Evolutionary conservation across 2,888 invertebrate genomes (phyloP).

Genomic region (Heliconius ethilla): DNA sequence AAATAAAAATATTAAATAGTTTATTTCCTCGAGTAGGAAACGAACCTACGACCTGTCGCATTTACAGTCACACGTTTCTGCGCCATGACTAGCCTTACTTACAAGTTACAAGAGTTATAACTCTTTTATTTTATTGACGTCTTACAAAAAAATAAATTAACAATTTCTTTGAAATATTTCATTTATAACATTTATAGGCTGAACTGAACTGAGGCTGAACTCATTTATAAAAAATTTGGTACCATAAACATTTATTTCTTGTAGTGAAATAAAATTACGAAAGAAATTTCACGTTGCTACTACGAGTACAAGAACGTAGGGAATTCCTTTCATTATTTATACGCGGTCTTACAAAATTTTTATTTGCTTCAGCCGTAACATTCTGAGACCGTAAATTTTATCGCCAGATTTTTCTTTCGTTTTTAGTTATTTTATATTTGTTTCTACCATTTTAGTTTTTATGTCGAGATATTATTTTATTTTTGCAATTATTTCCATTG

Average conservation of each 20-base stretch:
- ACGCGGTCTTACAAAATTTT: conserved; percentile 37
- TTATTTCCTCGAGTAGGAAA: too few relatives aligned
- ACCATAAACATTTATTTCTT: conserved; percentile 27
- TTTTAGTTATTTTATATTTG: conserved; percentile 26
- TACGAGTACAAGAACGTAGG: conserved; percentile 32
- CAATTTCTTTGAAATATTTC: background rate
- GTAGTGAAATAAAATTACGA: conserved; percentile 27
- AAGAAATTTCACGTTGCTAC: conserved; percentile 22
- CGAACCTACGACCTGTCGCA: too few relatives aligned
- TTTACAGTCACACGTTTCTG: too few relatives aligned
- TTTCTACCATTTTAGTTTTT: conserved; percentile 11
- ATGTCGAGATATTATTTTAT: background rate
- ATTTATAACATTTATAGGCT: background rate
- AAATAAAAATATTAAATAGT: too few relatives aligned
- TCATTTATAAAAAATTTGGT: conserved; percentile 6
- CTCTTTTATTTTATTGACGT: background rate
- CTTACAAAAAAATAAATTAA: background rate
- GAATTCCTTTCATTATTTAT: conserved; percentile 38
- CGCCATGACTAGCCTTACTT: background rate
- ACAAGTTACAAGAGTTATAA: too few relatives aligned
- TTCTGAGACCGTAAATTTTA: conserved; percentile 36
- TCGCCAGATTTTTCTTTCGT: conserved; percentile 29
- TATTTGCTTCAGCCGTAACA: conserved; percentile 34
- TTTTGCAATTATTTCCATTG: background rate
- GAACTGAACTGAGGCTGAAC: too few relatives aligned